Conservation (phyloP, 2,797 vertebrate species). For the Pantherophis vulpinus region DNA sequence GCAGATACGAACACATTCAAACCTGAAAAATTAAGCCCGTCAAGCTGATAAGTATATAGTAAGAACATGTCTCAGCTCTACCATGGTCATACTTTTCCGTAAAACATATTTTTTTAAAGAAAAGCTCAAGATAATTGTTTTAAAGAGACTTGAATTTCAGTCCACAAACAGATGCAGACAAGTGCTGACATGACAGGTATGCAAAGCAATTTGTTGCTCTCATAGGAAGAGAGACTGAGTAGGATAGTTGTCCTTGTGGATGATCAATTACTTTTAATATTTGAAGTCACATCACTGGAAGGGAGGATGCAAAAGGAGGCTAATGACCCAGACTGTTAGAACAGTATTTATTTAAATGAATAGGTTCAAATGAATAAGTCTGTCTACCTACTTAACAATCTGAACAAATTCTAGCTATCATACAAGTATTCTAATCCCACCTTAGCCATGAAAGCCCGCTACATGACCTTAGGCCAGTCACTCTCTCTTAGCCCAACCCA, state of each 20-base stretch:
- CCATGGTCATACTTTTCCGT: slow-evolving; percentile 41
- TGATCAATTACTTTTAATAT: neutral
- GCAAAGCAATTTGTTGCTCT: slow-evolving; percentile 48
- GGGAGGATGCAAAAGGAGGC: neutral
- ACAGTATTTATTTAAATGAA: neutral
- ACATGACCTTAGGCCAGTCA: neutral
- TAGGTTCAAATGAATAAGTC: neutral
- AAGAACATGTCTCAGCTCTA: slow-evolving; percentile 62
- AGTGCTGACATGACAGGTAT: slow-evolving; percentile 71
- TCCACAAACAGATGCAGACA: slow-evolving; percentile 62
- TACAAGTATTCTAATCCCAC: neutral
- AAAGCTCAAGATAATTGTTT: slow-evolving; percentile 65
- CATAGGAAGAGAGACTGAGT: slow-evolving; percentile 48
- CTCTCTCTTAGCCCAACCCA: neutral
- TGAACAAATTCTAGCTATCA: neutral
- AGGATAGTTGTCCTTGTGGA: neutral
- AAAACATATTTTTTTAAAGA: slow-evolving; percentile 36
- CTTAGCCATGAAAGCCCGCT: neutral
- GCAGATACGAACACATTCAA: neutral
- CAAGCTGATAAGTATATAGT: slow-evolving; percentile 59
- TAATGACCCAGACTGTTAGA: neutral
- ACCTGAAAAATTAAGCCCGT: slow-evolving; percentile 47
- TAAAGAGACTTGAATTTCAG: slow-evolving; percentile 62
- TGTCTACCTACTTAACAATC: neutral
- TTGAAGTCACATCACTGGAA: neutral